Conservation (phyloP, 2,113 vertebrate genomes). For the Paedocypris sp. region DNA sequence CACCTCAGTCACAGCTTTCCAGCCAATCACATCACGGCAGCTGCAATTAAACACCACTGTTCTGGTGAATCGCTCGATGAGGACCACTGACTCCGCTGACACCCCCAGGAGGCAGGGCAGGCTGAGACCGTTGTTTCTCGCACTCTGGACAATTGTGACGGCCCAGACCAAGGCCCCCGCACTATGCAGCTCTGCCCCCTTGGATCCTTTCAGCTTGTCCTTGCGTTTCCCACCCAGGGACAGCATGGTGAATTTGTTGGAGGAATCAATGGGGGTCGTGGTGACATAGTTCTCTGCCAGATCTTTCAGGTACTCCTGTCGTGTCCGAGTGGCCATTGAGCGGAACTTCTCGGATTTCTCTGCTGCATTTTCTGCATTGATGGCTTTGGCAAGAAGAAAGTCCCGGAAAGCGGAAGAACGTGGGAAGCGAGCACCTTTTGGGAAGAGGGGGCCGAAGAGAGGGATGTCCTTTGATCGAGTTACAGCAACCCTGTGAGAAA, state of each 20-base stretch:
- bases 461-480: constrained; percentile 85
- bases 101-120: constrained; percentile 74
- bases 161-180: constrained; percentile 77
- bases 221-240: constrained; percentile 70
- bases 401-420: constrained; percentile 71
- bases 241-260: constrained; percentile 76
- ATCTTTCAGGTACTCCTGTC: constrained; percentile 83
- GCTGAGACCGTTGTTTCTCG: constrained; percentile 30
- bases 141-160: constrained; percentile 53
- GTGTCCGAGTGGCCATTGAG: constrained; percentile 81
- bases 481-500: constrained; percentile 68
- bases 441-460: constrained; percentile 74
- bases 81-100: constrained; percentile 74
- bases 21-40: constrained; percentile 80
- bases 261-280: constrained; percentile 78
- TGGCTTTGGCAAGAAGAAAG: constrained; percentile 78
- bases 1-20: constrained; percentile 65
- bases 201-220: constrained; percentile 68
- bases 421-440: constrained; percentile 67
- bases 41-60: constrained; percentile 78
- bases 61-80: constrained; percentile 66
- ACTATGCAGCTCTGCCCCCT: constrained; percentile 72
- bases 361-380: constrained; percentile 80
- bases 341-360: constrained; percentile 82
- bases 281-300: constrained; percentile 80